Percentiles rank a stretch among this genome's conserved stretches.
phyloP scores from a whole-genome alignment of 2,797 vertebrate genomes.

The Australoheros facetus region DNA sequence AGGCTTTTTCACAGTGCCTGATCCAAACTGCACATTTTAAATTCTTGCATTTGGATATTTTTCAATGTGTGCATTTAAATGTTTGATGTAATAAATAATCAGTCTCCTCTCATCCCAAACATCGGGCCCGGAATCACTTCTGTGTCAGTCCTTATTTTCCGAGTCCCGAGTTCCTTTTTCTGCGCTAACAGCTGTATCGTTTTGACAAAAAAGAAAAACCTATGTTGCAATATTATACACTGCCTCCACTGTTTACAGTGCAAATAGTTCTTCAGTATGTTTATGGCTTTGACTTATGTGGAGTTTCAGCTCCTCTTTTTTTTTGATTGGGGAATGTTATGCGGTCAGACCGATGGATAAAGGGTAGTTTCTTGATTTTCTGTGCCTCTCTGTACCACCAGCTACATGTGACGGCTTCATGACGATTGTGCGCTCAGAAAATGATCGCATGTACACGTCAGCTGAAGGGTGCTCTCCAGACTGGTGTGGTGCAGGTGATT shows the following conservation, averaged over 20 bases:
- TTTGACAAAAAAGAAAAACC: not conserved
- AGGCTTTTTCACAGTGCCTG: not conserved
- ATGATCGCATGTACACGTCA: not conserved
- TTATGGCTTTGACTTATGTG: not conserved
- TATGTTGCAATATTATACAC: not conserved
- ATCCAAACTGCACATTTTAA: not conserved
- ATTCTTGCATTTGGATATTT: not conserved
- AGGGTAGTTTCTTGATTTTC: not conserved
- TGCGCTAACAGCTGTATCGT: not conserved
- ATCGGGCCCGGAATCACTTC: not conserved
- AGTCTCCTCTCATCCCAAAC: not conserved
- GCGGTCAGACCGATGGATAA: not conserved
- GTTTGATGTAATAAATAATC: not conserved
- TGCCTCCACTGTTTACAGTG: not conserved
- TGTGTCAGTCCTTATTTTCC: not conserved
- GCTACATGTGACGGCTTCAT: not conserved
- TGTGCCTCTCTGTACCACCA: conserved; percentile 5
- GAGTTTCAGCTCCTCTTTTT: not conserved
- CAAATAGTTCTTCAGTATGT: not conserved
- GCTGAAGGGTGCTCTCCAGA: not conserved
- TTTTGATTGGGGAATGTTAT: not conserved
- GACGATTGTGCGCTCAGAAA: not conserved
- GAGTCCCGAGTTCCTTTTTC: not conserved
- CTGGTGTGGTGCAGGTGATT: not conserved
- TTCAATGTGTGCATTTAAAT: not conserved